Evolutionary conservation across 2,797 vertebrate genomes (phyloP), one percentile per base, ranked within the genome.

Genomic region (Sphaeramia orbicularis): DNA sequence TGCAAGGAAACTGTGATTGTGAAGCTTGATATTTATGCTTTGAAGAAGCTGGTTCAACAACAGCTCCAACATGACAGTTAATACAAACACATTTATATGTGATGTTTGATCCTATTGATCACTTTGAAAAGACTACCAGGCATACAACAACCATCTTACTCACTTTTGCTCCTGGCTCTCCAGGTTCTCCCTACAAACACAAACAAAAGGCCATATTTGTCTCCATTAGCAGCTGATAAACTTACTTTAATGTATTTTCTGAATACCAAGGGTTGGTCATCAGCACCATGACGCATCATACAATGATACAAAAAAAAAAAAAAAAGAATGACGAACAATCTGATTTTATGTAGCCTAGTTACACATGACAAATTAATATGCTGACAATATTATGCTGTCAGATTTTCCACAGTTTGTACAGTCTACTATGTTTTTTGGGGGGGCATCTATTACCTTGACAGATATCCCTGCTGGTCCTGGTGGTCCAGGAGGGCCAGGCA

Each of bases 101-200:
- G 27, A 30, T 30, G 27, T 30, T 30, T 3, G 27, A 30, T 30
- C 9, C 27, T 30, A 19, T 15, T n/a, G 14, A 37, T 10, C 10
- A 11, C 21, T 55, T 51, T 15, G 10, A 64, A 40, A 27, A 65
- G 15, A 35, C 8, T 0, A 40, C 44, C 48, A 16, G 58, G 53
- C 2, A 65, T 2, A 32, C 4, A 51, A 69, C 40, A 27, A 13
- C 3, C 4, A 15, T 50, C 0, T 41, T 35, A 83, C 94, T 93
- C 81, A 97, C 96, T 84, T 94, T 95, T 56, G 42, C 52, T 35
- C 96, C 96, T 0, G 49, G 9, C 45, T 94, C 93, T 19, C 96
- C 96, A 24, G 83, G 70, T 13, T 97, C 95, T 4, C 96, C 96
- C 96, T 98, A 71, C 47, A 18, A 86, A 48, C 27, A 48, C 4